Base-by-base conservation (phyloP, 2,888 invertebrate genomes). In the Cataglyphis albicans region DNA sequence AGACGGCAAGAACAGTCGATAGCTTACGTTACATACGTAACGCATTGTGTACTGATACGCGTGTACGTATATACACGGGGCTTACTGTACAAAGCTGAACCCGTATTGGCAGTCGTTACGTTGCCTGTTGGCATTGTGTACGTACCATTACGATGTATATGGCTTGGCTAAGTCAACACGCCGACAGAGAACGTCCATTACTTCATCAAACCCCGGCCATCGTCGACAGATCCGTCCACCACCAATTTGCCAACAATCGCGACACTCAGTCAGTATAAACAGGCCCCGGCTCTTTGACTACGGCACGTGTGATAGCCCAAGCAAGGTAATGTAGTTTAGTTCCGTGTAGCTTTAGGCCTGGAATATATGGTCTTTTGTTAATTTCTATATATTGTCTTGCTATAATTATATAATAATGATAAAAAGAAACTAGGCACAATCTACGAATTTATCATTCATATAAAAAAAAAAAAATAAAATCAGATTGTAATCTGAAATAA, bases 131-230 rank as follows among this genome's bases (percentile, higher is more conserved):
- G 48, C 70, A 15, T 38, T 55, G 83, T 84, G 83, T 86, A 87
- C 82, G 86, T 83, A 83, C 86, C 84, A 90, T 90, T 90, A 90
- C 86, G 81, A 84, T 86, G 88, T 89, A 87, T 88, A 88, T 89
- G 85, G 85, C 83, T 85, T 84, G 83, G 81, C 44, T 85, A 85
- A 91, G 92, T 93, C 93, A 94, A 93, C 93, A 93, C 91, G 92
- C 91, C 91, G 92, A 94, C 94, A 93, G 91, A 90, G 93, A 93
- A 93, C 87, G 93, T 94, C 94, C 94, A 94, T 94, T 94, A 94
- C 93, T 93, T 93, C 93, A 92, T 94, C 93, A 93, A 93, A 93
- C 92, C 88, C 83, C 84, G 91, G 90, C 91, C 92, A 92, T 92
- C 88, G 92, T 84, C 90, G 92, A 91, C 90, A 89, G 91, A 91